A percentile compares a stretch with the other conserved stretches of the same genome.
Conservation (phyloP, 2,797 vertebrate species). For the Clarias laeviceps region DNA sequence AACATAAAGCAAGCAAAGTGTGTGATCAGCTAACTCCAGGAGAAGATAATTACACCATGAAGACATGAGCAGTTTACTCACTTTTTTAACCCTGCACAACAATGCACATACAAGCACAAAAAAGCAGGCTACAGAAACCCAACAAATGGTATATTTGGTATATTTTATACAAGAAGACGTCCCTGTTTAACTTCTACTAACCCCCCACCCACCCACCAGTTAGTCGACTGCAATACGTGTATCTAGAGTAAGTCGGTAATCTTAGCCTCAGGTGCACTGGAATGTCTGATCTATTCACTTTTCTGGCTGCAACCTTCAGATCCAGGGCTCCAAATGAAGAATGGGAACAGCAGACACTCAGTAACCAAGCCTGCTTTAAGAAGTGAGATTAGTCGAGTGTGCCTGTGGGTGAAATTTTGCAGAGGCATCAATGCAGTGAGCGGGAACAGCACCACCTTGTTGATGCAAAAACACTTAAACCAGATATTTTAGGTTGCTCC, state of each 20-base stretch:
- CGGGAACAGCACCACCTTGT: background rate
- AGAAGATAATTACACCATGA: background rate
- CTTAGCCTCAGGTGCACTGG: too few relatives aligned
- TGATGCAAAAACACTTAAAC: background rate
- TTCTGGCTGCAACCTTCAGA: too few relatives aligned
- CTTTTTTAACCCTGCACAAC: background rate
- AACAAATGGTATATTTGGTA: background rate
- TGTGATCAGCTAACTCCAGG: background rate
- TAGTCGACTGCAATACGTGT: too few relatives aligned
- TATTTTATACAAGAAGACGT: too few relatives aligned
- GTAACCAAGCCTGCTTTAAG: background rate
- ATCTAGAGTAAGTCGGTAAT: too few relatives aligned
- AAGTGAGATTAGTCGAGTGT: background rate
- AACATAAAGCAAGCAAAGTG: background rate
- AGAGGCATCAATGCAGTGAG: background rate
- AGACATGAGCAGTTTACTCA: background rate
- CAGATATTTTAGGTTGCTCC: background rate
- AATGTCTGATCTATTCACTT: too few relatives aligned
- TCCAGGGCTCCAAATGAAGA: background rate
- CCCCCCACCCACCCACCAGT: too few relatives aligned
- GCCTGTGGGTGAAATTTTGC: background rate
- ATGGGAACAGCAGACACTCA: background rate
- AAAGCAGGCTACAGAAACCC: background rate
- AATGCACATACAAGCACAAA: background rate
- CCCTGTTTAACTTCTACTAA: too few relatives aligned